Evolutionary conservation across 2,888 invertebrate genomes (phyloP).

Genomic region (Spilarctia lutea): DNA sequence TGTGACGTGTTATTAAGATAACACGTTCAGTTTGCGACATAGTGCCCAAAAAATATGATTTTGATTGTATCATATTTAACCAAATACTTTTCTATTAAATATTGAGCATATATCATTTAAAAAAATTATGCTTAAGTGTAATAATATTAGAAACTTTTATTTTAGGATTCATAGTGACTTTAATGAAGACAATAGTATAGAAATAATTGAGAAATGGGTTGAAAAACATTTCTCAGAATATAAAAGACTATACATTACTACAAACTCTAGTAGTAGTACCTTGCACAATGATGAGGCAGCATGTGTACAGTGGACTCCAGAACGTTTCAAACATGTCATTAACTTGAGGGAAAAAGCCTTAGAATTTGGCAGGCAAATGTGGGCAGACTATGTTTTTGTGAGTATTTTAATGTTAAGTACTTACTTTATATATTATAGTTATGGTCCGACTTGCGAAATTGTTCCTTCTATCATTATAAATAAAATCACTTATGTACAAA

Average conservation of each 20-base stretch:
- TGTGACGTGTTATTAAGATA: constrained; percentile 2
- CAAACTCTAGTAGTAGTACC: constrained; percentile 75
- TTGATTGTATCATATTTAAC: background rate
- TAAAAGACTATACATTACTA: constrained; percentile 88
- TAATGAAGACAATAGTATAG: constrained; percentile 92
- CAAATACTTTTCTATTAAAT: background rate
- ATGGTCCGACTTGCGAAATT: too few species aligned
- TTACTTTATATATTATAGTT: background rate
- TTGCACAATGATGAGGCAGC: constrained; percentile 87
- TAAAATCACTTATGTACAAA: too few species aligned
- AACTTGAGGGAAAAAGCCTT: constrained; percentile 92
- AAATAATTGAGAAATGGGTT: constrained; percentile 92
- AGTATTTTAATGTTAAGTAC: constrained; percentile 57
- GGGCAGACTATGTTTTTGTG: constrained; percentile 97
- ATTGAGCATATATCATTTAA: background rate
- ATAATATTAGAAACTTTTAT: background rate
- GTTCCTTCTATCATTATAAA: too few species aligned
- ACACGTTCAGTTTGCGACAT: background rate
- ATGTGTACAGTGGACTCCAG: constrained; percentile 91
- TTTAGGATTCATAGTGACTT: constrained; percentile 95
- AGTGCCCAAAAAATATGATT: background rate
- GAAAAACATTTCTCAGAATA: constrained; percentile 88
- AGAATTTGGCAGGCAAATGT: constrained; percentile 89
- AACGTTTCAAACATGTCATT: constrained; percentile 93
- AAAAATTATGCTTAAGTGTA: background rate